Percentiles rank a stretch among this genome's conserved stretches.
These are phyloP conservation scores for Harmothoe impar DNA, from an alignment of 2,888 invertebrate genomes.

Conservation along the genomic window DNA sequence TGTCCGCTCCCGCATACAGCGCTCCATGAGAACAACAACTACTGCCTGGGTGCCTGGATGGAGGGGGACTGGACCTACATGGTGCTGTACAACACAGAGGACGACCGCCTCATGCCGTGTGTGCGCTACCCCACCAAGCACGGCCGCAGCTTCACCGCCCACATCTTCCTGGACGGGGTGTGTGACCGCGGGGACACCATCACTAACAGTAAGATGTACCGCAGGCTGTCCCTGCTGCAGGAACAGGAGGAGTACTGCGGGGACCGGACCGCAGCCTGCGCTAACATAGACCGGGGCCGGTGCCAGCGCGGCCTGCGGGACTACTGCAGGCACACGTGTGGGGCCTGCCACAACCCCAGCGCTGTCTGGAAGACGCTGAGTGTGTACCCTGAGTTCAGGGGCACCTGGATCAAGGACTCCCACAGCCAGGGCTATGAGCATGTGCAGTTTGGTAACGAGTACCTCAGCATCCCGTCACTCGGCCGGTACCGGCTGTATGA, in stretches of 20 bases:
- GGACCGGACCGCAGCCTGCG: neutral
- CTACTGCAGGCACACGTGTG: constrained; percentile 47
- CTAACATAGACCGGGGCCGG: neutral
- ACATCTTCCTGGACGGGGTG: constrained; percentile 50
- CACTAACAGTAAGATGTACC: constrained; percentile 12
- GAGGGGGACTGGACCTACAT: constrained; percentile 37
- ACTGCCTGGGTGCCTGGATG: constrained; percentile 50
- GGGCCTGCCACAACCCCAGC: constrained; percentile 44
- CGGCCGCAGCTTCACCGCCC: constrained; percentile 28
- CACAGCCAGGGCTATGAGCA: constrained; percentile 38
- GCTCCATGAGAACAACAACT: constrained; percentile 28
- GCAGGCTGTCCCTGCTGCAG: neutral
- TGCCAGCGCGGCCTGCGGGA: constrained; percentile 22
- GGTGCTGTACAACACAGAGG: constrained; percentile 17
- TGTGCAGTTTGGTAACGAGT: neutral
- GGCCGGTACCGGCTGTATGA: constrained; percentile 40
- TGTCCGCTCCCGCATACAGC: constrained; percentile 46
- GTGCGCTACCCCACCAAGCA: constrained; percentile 34
- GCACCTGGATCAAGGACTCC: constrained; percentile 41
- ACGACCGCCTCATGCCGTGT: constrained; percentile 28
- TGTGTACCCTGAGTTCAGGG: constrained; percentile 48
- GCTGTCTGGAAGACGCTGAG: constrained; percentile 19
- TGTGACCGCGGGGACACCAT: constrained; percentile 20
- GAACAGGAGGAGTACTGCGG: constrained; percentile 37
- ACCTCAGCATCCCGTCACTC: constrained; percentile 27